Evolutionary conservation across 2,113 vertebrate species (phyloP).

Genomic region (Sarotherodon lohbergeri): DNA sequence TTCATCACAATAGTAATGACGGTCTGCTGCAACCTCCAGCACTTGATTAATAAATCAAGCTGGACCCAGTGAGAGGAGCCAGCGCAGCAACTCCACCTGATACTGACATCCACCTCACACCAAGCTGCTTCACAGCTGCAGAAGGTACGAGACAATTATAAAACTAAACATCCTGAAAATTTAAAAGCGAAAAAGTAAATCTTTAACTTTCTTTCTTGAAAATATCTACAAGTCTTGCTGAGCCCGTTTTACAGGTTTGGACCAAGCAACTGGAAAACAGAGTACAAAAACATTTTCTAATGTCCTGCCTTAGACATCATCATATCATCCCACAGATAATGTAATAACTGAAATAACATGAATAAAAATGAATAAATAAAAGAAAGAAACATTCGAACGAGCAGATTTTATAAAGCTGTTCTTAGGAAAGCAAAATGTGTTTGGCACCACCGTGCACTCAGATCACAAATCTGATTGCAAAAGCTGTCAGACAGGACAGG

Average conservation of each 20-base stretch:
- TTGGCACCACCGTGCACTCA: not conserved
- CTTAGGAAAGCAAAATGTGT: not conserved
- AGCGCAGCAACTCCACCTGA: not conserved
- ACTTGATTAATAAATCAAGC: not conserved
- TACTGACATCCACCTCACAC: not conserved
- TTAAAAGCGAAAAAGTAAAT: not conserved
- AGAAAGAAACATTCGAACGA: not conserved
- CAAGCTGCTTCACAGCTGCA: not conserved
- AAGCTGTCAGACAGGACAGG: not conserved
- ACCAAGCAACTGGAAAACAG: not conserved
- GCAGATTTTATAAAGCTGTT: not conserved
- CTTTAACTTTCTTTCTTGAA: fast-evolving
- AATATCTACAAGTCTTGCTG: fast-evolving
- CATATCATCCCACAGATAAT: not conserved
- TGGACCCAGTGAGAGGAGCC: not conserved
- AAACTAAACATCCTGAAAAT: not conserved
- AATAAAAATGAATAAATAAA: not conserved
- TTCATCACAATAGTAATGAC: not conserved
- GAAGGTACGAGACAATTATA: fast-evolving
- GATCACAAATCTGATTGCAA: not conserved
- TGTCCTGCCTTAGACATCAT: not conserved
- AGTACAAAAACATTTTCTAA: not conserved
- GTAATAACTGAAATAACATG: not conserved
- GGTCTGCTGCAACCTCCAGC: not conserved
- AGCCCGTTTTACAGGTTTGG: fast-evolving